A percentile compares a stretch with the other conserved stretches of the same genome.
Conservation (phyloP, 2,888 invertebrate species). For the Malthinus flaveolus region DNA sequence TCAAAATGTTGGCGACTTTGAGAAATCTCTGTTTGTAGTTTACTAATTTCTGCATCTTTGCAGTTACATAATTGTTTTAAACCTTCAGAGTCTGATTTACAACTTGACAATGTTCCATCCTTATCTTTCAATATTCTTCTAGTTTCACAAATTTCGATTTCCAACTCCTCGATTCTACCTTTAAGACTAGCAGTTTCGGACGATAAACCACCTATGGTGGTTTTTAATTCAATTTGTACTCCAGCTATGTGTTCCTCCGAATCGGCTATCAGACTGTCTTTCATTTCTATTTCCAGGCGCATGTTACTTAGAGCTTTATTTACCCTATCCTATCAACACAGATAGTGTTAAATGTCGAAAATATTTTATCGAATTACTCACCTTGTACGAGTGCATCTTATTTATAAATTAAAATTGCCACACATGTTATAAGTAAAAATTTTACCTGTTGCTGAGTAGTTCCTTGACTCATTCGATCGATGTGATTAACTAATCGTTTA, state of each 20-base stretch:
- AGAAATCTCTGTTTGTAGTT: too few species aligned
- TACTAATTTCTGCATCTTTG: background rate
- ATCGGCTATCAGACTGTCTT: conserved; percentile 42
- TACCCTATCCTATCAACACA: conserved; percentile 41
- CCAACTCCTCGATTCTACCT: conserved; percentile 35
- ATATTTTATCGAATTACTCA: background rate
- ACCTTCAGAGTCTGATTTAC: too few species aligned
- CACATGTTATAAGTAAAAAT: conserved; percentile 24
- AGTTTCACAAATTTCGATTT: conserved; percentile 13
- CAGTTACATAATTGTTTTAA: background rate
- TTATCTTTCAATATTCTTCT: conserved; percentile 20
- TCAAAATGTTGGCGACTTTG: background rate
- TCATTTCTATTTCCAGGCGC: conserved; percentile 47
- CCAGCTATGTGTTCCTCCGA: conserved; percentile 47
- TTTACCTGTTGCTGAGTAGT: conserved; percentile 50
- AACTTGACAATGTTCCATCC: background rate
- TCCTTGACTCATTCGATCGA: conserved; percentile 55
- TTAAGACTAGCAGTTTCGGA: conserved; percentile 43
- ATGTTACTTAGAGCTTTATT: conserved; percentile 43
- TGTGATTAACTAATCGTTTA: conserved; percentile 58
- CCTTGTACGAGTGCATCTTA: background rate
- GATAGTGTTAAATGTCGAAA: background rate
- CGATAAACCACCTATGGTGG: conserved; percentile 44
- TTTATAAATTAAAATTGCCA: conserved; percentile 33
- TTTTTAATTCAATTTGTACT: conserved; percentile 45